Conservation (phyloP, 2,888 invertebrate genomes). For the Conistra vaccinii region DNA sequence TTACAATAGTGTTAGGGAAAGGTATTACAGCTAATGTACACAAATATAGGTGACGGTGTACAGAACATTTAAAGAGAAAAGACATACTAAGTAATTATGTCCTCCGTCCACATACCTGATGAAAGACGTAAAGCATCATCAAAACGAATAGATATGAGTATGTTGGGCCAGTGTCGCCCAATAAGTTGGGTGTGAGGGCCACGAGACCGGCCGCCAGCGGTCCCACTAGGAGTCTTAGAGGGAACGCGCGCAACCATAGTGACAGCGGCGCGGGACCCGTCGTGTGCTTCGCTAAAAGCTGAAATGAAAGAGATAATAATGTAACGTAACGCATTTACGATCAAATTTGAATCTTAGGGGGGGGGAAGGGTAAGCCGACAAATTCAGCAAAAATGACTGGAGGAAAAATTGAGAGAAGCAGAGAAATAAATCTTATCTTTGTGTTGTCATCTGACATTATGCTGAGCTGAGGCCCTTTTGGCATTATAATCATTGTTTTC, state of each 20-base stretch:
- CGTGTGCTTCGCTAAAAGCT: conserved; percentile 92
- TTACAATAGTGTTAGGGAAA: not conserved
- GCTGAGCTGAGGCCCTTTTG: no score
- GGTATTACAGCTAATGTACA: not conserved
- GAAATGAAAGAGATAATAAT: conserved; percentile 23
- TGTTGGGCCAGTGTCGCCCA: conserved; percentile 89
- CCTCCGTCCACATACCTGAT: conserved; percentile 92
- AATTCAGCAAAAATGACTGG: not conserved
- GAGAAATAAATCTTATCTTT: no score
- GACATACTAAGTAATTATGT: not conserved
- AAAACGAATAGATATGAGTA: conserved; percentile 94
- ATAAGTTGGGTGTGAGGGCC: conserved; percentile 95
- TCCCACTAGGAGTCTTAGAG: conserved; percentile 96
- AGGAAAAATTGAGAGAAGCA: no score
- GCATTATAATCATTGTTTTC: no score
- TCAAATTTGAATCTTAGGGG: not conserved
- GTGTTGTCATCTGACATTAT: no score
- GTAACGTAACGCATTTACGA: not conserved
- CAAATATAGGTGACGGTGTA: not conserved
- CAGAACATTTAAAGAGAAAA: not conserved
- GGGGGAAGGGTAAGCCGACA: not conserved
- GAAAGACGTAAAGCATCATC: conserved; percentile 95
- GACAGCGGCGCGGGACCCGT: conserved; percentile 97
- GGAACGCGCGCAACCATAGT: conserved; percentile 96
- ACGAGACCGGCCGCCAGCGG: conserved; percentile 96